Evolutionary conservation across 1,140 invertebrate genomes (phyloP).

Genomic region (Apis cerana): DNA sequence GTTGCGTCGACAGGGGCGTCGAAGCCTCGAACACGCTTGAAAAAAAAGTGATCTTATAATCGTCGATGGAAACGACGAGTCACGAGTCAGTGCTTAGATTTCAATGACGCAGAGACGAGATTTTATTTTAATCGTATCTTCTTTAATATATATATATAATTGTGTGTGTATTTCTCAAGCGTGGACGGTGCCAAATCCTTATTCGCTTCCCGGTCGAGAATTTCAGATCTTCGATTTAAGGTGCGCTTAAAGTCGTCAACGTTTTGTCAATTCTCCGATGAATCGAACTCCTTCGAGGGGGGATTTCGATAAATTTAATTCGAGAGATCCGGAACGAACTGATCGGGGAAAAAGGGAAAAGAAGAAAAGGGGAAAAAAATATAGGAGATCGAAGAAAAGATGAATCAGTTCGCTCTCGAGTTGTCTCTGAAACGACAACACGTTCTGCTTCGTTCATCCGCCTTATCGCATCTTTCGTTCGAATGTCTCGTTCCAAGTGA

Average conservation of each 20-base stretch:
- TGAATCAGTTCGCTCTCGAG: not conserved
- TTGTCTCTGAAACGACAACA: not conserved
- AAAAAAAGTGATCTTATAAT: not conserved
- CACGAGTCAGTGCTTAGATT: no score
- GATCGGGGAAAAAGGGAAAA: not conserved
- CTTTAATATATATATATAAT: no score
- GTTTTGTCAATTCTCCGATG: no score
- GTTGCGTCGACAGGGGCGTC: not conserved
- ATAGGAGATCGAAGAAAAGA: not conserved
- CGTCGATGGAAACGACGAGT: not conserved
- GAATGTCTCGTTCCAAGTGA: not conserved
- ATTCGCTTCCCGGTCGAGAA: not conserved
- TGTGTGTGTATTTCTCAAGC: not conserved
- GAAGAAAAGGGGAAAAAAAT: no score
- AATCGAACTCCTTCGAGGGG: not conserved
- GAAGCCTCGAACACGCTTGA: not conserved
- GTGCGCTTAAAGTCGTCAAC: conserved; percentile 24
- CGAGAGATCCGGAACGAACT: not conserved
- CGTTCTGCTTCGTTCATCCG: not conserved
- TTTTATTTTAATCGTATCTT: no score
- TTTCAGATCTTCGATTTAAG: not conserved
- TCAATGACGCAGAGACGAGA: no score
- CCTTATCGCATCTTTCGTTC: not conserved
- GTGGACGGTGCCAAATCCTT: not conserved
- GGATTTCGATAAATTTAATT: not conserved